Evolutionary conservation across 2,113 vertebrate genomes (phyloP).

Genomic region (Silurus asotus): DNA sequence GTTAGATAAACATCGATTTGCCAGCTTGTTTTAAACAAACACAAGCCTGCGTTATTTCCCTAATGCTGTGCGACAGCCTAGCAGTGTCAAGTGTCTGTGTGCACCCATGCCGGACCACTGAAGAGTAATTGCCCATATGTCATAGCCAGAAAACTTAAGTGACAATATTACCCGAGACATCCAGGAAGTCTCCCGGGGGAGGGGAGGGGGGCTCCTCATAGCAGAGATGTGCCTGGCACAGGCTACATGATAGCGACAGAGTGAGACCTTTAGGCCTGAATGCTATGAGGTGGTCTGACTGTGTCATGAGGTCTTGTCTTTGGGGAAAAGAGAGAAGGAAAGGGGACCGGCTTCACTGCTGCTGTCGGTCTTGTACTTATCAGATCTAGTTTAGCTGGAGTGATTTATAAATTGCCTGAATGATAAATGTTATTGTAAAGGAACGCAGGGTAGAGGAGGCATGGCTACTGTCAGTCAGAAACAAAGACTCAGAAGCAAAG

Average conservation of each 20-base stretch:
- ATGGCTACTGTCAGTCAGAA: conserved; percentile 56
- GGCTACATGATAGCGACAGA: conserved; percentile 18
- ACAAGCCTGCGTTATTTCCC: conserved; percentile 51
- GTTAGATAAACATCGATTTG: conserved; percentile 59
- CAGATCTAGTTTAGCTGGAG: conserved; percentile 71
- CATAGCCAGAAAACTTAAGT: conserved; percentile 46
- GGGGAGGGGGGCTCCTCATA: conserved; percentile 24
- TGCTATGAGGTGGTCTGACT: conserved; percentile 16
- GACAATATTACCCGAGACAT: conserved; percentile 44
- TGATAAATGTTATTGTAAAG: conserved; percentile 74
- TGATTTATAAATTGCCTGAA: conserved; percentile 77
- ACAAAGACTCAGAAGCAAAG: background rate
- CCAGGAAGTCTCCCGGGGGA: conserved; percentile 43
- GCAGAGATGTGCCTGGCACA: conserved; percentile 6
- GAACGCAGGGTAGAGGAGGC: conserved; percentile 61
- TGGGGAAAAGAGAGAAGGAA: conserved; percentile 13
- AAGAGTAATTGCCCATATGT: conserved; percentile 47
- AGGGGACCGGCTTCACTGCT: conserved; percentile 49
- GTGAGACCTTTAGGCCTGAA: conserved; percentile 13
- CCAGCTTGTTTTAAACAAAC: conserved; percentile 62
- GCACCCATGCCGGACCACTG: conserved; percentile 32
- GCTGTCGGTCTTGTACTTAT: conserved; percentile 71
- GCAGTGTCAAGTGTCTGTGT: conserved; percentile 40
- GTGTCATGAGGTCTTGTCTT: conserved; percentile 1
- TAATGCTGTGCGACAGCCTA: conserved; percentile 54